Conservation (phyloP, 35 echinoderm and acorn worm species). For the Apostichopus californicus region DNA sequence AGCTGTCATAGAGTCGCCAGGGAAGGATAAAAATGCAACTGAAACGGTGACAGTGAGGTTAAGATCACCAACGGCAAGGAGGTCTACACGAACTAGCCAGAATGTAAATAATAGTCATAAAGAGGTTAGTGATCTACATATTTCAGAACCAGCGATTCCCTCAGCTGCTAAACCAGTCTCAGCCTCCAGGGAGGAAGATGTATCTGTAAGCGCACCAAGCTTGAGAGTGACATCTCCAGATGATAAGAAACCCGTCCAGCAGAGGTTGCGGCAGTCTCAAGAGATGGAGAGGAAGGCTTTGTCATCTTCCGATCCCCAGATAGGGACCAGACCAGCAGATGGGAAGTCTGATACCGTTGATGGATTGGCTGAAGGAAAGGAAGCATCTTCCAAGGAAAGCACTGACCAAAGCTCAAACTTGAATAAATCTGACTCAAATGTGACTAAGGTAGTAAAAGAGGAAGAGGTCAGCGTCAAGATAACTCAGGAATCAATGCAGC, state of each 20-base stretch:
- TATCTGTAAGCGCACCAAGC: slow-evolving; percentile 39
- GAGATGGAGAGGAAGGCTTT: slow-evolving; percentile 1
- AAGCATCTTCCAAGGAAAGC: not conserved
- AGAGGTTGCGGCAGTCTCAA: not conserved
- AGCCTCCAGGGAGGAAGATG: not conserved
- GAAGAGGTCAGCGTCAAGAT: not conserved
- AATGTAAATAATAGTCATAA: slow-evolving; percentile 33
- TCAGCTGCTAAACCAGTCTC: not conserved
- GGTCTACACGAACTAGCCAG: slow-evolving; percentile 14
- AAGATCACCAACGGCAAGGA: slow-evolving; percentile 36
- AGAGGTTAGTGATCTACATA: slow-evolving; percentile 14
- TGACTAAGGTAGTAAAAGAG: not conserved
- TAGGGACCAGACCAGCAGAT: not conserved
- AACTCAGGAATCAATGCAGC: too few species aligned
- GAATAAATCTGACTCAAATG: slow-evolving; percentile 47
- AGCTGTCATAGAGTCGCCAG: slow-evolving; percentile 56
- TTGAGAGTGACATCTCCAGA: slow-evolving; percentile 1
- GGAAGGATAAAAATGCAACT: slow-evolving; percentile 53
- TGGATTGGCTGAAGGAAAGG: not conserved
- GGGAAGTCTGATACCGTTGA: not conserved
- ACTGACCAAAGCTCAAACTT: not conserved
- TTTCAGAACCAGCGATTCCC: slow-evolving; percentile 34
- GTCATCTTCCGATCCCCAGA: slow-evolving; percentile 46
- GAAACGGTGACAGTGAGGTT: slow-evolving; percentile 52
- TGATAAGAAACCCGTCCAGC: not conserved